A percentile compares a stretch with the other conserved stretches of the same genome.
Evolutionary conservation across 1,140 invertebrate genomes (phyloP).

Genomic region (Ceratina calcarata): DNA sequence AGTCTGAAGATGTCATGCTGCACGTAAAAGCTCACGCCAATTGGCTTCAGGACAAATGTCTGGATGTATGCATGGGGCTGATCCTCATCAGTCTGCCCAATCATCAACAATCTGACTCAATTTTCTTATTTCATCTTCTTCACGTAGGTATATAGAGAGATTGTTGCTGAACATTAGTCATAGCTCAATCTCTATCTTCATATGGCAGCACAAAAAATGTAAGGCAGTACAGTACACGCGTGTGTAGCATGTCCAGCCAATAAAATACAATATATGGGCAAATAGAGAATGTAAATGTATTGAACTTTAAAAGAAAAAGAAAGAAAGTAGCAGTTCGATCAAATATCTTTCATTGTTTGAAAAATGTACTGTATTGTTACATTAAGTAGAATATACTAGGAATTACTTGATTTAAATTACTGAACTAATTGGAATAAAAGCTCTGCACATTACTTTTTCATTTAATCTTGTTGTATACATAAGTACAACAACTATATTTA

Average conservation of each 20-base stretch:
- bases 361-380: background rate
- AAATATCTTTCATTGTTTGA: constrained; percentile 10
- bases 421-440: constrained; percentile 58
- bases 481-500: background rate
- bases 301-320: constrained; percentile 16
- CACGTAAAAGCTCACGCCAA: constrained; percentile 92
- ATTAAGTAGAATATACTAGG: background rate
- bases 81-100: constrained; percentile 93
- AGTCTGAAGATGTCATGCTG: constrained; percentile 95
- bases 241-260: constrained; percentile 50
- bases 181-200: constrained; percentile 70
- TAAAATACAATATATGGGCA: constrained; percentile 39
- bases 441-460: constrained; percentile 7
- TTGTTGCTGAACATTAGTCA: constrained; percentile 63
- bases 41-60: constrained; percentile 94
- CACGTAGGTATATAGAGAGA: constrained; percentile 63
- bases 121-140: constrained; percentile 65
- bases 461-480: background rate
- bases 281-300: constrained; percentile 3
- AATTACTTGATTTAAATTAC: constrained; percentile 55
- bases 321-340: background rate
- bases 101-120: constrained; percentile 74
- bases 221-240: constrained; percentile 57
- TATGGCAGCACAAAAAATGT: constrained; percentile 68
- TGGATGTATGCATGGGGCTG: constrained; percentile 94